Evolutionary conservation across 92 coral and sea anemone genomes (phyloP).

Genomic region (Porites evermanni): DNA sequence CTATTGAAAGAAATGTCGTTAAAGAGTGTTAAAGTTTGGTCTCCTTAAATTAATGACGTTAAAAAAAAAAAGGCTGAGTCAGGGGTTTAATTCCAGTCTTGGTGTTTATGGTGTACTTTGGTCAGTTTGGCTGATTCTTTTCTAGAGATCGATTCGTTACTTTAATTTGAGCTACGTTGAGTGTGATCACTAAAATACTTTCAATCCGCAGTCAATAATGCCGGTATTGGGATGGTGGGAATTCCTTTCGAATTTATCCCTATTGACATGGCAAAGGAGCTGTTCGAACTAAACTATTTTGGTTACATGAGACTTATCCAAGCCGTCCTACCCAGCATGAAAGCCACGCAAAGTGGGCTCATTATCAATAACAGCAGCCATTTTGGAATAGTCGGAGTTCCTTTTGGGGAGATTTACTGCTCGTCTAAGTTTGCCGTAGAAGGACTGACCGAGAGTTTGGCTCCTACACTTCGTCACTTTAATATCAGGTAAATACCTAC

Average conservation of each 20-base stretch:
- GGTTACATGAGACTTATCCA: conserved; percentile 79
- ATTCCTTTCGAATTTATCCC: conserved; percentile 59
- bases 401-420: conserved; percentile 68
- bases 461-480: conserved; percentile 64
- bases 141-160: conserved; percentile 24
- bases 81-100: too few relatives aligned
- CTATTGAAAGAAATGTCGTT: too few relatives aligned
- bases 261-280: conserved; percentile 52
- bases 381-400: conserved; percentile 70
- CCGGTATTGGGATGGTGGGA: conserved; percentile 71
- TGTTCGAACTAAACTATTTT: conserved; percentile 76
- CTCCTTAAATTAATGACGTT: too few relatives aligned
- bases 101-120: too few relatives aligned
- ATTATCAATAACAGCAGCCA: conserved; percentile 52
- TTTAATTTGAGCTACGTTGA: conserved; percentile 70
- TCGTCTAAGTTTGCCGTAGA: conserved; percentile 86
- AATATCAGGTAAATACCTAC: conserved; percentile 61
- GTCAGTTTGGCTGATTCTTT: too few relatives aligned
- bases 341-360: conserved; percentile 69
- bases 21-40: too few relatives aligned
- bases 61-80: too few relatives aligned
- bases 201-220: conserved; percentile 77
- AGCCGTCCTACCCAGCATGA: conserved; percentile 85
- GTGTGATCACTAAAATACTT: conserved; percentile 69
- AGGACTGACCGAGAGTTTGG: conserved; percentile 81